A percentile compares a stretch with the other conserved stretches of the same genome.
phyloP scores from a whole-genome alignment of 2,888 invertebrate species.

The Proisotoma minuta region DNA sequence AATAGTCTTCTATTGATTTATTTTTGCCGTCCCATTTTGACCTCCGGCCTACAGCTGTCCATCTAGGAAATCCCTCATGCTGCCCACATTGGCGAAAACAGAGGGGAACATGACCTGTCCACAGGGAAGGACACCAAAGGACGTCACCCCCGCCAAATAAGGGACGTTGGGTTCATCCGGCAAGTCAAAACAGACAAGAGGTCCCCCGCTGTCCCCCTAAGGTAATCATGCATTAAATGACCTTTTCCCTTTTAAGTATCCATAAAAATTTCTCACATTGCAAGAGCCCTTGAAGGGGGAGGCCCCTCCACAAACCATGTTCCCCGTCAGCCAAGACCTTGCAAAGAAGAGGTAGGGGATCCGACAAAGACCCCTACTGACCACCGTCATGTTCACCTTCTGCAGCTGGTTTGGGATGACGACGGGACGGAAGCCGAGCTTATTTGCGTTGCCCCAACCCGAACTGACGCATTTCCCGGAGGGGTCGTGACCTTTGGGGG shows the following conservation, averaged over 20 bases:
- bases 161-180: not conserved
- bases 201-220: conserved; percentile 23
- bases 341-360: conserved; percentile 4
- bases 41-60: not conserved
- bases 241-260: no score
- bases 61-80: conserved; percentile 12
- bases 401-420: conserved; percentile 23
- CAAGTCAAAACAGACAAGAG: conserved; percentile 22
- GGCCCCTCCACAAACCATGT: conserved; percentile 21
- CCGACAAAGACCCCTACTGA: conserved; percentile 6
- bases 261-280: no score
- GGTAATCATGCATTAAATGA: not conserved
- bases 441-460: conserved; percentile 28
- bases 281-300: conserved; percentile 11
- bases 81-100: conserved; percentile 19
- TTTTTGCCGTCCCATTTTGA: not conserved
- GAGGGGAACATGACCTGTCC: conserved; percentile 19
- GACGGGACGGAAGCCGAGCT: not conserved
- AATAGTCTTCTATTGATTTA: not conserved
- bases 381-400: conserved; percentile 16
- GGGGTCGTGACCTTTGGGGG: conserved; percentile 12
- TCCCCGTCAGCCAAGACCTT: not conserved
- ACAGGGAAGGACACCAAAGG: conserved; percentile 32
- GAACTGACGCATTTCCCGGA: conserved; percentile 16
- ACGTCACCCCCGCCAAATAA: conserved; percentile 28